Base-by-base conservation (phyloP, 2,888 invertebrate species). In the Tachystola acroxantha region DNA sequence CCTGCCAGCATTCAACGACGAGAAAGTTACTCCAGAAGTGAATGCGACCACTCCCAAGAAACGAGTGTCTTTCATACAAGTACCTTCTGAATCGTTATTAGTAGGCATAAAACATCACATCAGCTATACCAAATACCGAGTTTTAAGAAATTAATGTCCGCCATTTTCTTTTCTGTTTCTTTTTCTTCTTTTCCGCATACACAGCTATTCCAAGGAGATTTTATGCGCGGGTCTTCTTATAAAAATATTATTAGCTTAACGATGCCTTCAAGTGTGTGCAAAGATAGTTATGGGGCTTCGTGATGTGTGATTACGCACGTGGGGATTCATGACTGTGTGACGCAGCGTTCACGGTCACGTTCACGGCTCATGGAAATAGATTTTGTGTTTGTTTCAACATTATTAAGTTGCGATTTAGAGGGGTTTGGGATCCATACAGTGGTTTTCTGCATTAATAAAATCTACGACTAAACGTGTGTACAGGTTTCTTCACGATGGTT, bases 1-100 rank as follows among this genome's bases (percentile, higher is more conserved):
- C 39, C 70, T 89, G 10, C 78, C 87, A 10, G 71, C 81, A 1
- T 90, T 89, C 51, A 82, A 75, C 61, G 74, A 71, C 7, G 62
- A 65, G 1, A 74, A 75, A 48, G 39, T 56, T 0, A 56, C 65
- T 36, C 53, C 64, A 1, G 75, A 76, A 48, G 53, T 58, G 0
- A 74, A 70, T 42, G 60, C 71, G 1, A 70, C 54, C 12, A 85
- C 86, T 16, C 85, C 85, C 0, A 75, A 71, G 1, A 86, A 85
- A 50, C 61, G 76, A 42, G 72, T 81, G 3, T 77, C 84, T 4
- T 84, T 78, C 41, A 51, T 85, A 10, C 68, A 79, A 53, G 76
- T 85, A 43, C 79, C 82, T 10, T 64, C 60, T 40, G 52, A 52
- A 25, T 20, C 48, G 34, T 29, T n/a, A n/a, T n/a, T n/a, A n/a